A percentile compares a stretch with the other conserved stretches of the same genome.
Conservation (phyloP, 1,140 invertebrate species). For the Xylocopa sonorina region DNA sequence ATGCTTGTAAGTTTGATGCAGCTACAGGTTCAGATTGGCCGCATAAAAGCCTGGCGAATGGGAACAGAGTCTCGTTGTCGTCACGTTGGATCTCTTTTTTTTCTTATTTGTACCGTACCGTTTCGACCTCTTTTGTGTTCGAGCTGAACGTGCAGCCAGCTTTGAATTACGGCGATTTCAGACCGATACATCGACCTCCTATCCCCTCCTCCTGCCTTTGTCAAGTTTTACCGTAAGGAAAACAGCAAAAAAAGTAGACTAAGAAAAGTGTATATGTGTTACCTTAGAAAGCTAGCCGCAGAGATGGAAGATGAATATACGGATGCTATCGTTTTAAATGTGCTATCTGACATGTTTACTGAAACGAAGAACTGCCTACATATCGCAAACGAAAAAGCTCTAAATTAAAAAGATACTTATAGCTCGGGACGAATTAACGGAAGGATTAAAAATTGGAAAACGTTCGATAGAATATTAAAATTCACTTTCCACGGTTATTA, state of each 20-base stretch:
- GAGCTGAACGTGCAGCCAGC: conserved; percentile 30
- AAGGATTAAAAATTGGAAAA: no score
- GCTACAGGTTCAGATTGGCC: conserved; percentile 30
- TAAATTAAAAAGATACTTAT: not conserved
- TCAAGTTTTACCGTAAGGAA: not conserved
- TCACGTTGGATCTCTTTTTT: conserved; percentile 7
- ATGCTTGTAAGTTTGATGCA: conserved; percentile 23
- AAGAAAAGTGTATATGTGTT: not conserved
- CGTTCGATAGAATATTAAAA: no score
- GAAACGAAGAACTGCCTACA: not conserved
- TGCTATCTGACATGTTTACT: no score
- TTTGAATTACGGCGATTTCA: conserved; percentile 18
- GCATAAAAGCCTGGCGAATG: conserved; percentile 28
- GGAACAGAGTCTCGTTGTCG: not conserved
- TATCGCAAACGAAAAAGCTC: no score
- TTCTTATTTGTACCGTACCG: not conserved
- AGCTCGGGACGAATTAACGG: no score
- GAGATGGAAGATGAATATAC: not conserved
- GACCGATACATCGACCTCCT: conserved; percentile 11
- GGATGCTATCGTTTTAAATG: not conserved
- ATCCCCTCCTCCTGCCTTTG: not conserved
- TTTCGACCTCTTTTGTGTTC: conserved; percentile 21
- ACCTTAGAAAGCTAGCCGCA: not conserved
- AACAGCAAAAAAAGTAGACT: not conserved
- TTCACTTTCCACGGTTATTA: no score